phyloP scores from a whole-genome alignment of 2,888 invertebrate genomes.

The Petrolisthes cinctipes region DNA sequence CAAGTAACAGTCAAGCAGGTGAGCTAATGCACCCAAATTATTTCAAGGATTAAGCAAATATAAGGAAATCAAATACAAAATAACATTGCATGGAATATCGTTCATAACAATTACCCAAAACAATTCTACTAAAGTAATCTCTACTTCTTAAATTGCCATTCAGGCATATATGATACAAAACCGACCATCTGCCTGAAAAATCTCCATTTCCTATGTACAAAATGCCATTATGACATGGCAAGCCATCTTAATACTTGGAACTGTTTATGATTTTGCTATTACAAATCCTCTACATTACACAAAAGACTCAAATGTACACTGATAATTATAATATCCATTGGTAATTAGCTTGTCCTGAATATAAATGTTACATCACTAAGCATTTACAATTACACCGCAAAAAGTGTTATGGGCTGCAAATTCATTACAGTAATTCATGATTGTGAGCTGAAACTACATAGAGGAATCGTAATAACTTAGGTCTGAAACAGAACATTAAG shows the following conservation, averaged over 20 bases:
- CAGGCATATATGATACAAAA: conserved; percentile 24
- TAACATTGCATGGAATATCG: conserved; percentile 21
- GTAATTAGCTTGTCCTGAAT: background rate
- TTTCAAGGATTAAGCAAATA: conserved; percentile 30
- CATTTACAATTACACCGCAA: background rate
- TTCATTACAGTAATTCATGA: too few relatives aligned
- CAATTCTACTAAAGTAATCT: conserved; percentile 17
- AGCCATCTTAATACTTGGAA: conserved; percentile 20
- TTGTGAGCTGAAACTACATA: background rate
- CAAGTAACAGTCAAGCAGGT: conserved; percentile 23
- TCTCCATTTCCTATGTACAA: conserved; percentile 19
- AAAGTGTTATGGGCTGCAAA: too few relatives aligned
- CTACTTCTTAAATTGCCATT: background rate
- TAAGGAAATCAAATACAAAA: conserved; percentile 12
- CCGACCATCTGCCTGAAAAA: conserved; percentile 21
- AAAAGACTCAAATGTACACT: background rate
- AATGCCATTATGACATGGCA: conserved; percentile 31
- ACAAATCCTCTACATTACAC: conserved; percentile 2
- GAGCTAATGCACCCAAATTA: conserved; percentile 16
- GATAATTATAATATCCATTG: background rate
- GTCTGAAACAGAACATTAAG: background rate
- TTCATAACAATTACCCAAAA: conserved; percentile 17
- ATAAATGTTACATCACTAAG: background rate
- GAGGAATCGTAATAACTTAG: conserved; percentile 4
- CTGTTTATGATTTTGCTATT: conserved; percentile 11